Evolutionary conservation across 2,888 invertebrate species (phyloP).

Genomic region (Bimastos eiseni): DNA sequence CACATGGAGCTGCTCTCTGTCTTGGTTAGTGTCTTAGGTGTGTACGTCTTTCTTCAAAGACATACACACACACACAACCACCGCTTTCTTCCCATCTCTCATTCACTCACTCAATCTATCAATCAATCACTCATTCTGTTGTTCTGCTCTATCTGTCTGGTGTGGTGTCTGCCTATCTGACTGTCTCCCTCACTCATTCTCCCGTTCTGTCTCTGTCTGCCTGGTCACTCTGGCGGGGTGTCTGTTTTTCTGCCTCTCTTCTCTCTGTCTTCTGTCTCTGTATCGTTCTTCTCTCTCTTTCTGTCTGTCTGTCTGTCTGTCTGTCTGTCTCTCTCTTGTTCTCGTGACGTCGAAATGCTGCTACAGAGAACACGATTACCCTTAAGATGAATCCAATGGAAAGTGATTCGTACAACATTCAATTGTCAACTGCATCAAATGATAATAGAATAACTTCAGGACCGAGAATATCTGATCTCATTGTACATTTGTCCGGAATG

Average conservation of each 20-base stretch:
- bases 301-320: not conserved
- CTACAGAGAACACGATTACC: not conserved
- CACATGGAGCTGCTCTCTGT: too few species aligned
- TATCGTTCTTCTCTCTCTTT: not conserved
- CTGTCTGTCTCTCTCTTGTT: not conserved
- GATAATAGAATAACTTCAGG: not conserved
- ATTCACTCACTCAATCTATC: too few species aligned
- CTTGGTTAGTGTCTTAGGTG: too few species aligned
- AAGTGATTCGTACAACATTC: not conserved
- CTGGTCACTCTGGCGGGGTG: not conserved
- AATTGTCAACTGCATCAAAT: not conserved
- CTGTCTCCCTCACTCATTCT: not conserved
- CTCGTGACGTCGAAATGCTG: not conserved
- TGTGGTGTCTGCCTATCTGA: not conserved
- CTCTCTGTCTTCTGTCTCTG: not conserved
- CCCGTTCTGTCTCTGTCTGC: not conserved
- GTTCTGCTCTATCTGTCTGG: not conserved
- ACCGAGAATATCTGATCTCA: too few species aligned
- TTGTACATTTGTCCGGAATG: too few species aligned
- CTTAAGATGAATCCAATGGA: not conserved
- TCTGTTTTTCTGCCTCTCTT: not conserved
- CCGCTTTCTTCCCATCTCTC: too few species aligned
- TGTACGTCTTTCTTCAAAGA: too few species aligned
- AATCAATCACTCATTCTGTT: too few species aligned
- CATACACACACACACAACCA: too few species aligned